Percentiles rank a stretch among this genome's conserved stretches.
Evolutionary conservation across 2,888 invertebrate genomes (phyloP).

Genomic region (Brachyptera risi): DNA sequence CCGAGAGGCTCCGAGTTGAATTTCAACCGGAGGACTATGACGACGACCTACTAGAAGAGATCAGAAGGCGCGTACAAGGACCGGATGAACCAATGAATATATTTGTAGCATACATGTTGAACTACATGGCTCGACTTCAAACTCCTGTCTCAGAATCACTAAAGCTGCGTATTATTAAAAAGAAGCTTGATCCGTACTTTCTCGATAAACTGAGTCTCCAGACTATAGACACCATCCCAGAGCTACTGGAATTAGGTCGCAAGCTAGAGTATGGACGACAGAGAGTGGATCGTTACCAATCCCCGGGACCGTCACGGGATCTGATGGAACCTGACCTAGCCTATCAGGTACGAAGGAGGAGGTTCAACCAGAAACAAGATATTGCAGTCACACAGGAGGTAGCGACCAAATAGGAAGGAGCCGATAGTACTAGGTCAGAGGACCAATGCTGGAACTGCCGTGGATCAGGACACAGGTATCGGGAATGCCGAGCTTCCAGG

Average conservation of each 20-base stretch:
- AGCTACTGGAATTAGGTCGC: background rate
- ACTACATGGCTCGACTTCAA: background rate
- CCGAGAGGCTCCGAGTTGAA: background rate
- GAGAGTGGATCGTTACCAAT: background rate
- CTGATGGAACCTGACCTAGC: background rate
- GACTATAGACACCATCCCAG: background rate
- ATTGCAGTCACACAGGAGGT: background rate
- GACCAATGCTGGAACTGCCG: background rate
- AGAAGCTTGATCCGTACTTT: background rate
- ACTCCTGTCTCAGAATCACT: background rate
- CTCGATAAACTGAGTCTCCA: background rate
- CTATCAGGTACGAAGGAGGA: background rate
- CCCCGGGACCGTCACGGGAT: background rate
- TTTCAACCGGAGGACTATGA: background rate
- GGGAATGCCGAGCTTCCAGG: background rate
- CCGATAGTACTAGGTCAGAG: background rate
- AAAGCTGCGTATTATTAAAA: background rate
- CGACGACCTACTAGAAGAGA: background rate
- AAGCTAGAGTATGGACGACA: background rate
- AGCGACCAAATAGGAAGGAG: too few relatives aligned
- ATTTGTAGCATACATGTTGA: background rate
- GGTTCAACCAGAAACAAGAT: background rate
- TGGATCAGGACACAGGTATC: background rate
- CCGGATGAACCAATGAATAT: background rate
- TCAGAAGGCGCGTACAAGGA: background rate